These are phyloP conservation scores for Eufriesea mexicana DNA, from an alignment of 1,140 invertebrate species.

Conservation along the genomic window DNA sequence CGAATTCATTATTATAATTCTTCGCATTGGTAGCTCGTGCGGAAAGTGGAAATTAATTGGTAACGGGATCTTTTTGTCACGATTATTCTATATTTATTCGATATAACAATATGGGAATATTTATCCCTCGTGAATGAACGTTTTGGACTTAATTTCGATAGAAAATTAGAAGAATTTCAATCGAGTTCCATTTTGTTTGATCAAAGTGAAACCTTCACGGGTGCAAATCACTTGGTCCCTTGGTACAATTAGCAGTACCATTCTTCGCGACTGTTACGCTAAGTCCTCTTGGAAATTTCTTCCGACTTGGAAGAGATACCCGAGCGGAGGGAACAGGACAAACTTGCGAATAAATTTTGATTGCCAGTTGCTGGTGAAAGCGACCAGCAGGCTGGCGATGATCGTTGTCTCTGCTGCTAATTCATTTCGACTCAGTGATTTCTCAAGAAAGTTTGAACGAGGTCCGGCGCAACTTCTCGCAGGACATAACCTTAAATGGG, in stretches of 20 bases:
- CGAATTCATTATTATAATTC: neutral
- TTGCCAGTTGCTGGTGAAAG: conserved; percentile 30
- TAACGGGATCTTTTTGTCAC: too few relatives aligned
- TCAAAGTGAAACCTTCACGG: neutral
- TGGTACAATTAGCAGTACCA: neutral
- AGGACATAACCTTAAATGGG: conserved; percentile 32
- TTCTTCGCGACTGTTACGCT: neutral
- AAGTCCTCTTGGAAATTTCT: neutral
- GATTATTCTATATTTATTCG: too few relatives aligned
- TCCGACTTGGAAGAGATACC: neutral
- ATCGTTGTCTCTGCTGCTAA: conserved; percentile 53
- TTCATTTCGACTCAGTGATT: conserved; percentile 57
- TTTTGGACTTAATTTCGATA: too few relatives aligned
- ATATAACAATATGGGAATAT: too few relatives aligned
- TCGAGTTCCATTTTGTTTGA: neutral
- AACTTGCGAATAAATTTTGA: conserved; percentile 26
- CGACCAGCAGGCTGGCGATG: conserved; percentile 18
- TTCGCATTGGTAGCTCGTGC: neutral
- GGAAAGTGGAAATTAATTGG: neutral
- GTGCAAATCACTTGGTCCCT: neutral
- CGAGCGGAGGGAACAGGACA: neutral
- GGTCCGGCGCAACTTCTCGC: conserved; percentile 36
- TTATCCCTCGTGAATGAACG: too few relatives aligned
- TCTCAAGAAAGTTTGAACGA: conserved; percentile 47
- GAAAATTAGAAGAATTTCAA: too few relatives aligned